Evolutionary conservation across 1,140 invertebrate genomes (phyloP).

Genomic region (Lamellibrachia luymesi): DNA sequence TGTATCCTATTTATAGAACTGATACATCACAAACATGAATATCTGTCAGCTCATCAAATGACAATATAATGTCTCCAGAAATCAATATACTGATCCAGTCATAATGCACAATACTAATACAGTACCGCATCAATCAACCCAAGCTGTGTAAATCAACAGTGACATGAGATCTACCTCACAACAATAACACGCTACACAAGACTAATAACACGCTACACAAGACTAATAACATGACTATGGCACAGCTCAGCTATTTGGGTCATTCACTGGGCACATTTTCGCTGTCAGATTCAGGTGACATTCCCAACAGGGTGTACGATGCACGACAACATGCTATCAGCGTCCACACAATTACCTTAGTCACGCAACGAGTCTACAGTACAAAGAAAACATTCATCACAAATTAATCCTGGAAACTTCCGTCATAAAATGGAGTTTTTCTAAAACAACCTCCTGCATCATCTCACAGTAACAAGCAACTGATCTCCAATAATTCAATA

Average conservation of each 20-base stretch:
- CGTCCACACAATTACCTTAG: neutral
- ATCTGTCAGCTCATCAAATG: neutral
- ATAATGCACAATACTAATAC: neutral
- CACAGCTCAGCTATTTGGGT: neutral
- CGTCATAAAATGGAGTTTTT: neutral
- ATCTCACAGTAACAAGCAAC: neutral
- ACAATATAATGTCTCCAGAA: neutral
- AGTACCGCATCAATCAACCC: neutral
- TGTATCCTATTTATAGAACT: neutral
- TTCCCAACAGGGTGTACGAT: neutral
- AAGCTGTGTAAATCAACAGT: neutral
- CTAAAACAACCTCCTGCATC: neutral
- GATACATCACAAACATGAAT: neutral
- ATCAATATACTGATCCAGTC: neutral
- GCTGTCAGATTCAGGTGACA: neutral
- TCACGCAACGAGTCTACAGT: neutral
- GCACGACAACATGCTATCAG: neutral
- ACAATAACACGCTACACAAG: neutral
- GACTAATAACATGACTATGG: neutral
- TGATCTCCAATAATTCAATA: neutral
- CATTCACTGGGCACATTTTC: neutral
- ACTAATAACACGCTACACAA: neutral
- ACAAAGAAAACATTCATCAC: neutral
- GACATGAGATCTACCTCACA: neutral
- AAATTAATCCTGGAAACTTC: neutral